A percentile compares a stretch with the other conserved stretches of the same genome.
Conservation (phyloP, 2,888 invertebrate genomes). For the Campaea margaritaria region DNA sequence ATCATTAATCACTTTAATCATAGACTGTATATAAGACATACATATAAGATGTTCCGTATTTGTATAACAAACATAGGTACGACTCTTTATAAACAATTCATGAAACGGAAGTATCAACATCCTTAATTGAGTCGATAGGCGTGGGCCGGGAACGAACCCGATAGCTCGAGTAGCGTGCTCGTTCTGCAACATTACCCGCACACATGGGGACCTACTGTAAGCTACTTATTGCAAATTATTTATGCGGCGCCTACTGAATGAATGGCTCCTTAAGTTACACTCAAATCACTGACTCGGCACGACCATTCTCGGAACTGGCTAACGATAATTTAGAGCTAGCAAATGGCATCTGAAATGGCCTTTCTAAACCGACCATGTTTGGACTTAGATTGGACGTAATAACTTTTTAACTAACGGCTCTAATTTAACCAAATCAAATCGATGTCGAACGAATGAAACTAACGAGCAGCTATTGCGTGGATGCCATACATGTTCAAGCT, state of each 20-base stretch:
- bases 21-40: too few species aligned
- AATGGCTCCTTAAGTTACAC: slow-evolving; percentile 56
- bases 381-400: slow-evolving; percentile 44
- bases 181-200: slow-evolving; percentile 66
- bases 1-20: too few species aligned
- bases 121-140: slow-evolving; percentile 66
- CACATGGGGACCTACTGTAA: slow-evolving; percentile 51
- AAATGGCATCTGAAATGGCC: slow-evolving; percentile 44
- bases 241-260: slow-evolving; percentile 63
- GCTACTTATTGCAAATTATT: slow-evolving; percentile 64
- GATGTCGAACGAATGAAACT: slow-evolving; percentile 40
- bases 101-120: slow-evolving; percentile 63
- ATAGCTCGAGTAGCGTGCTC: slow-evolving; percentile 48
- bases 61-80: not conserved
- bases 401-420: slow-evolving; percentile 47
- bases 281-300: slow-evolving; percentile 51
- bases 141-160: slow-evolving; percentile 57
- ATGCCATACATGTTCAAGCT: slow-evolving; percentile 29
- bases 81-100: slow-evolving; percentile 37
- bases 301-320: slow-evolving; percentile 52
- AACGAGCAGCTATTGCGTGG: slow-evolving; percentile 34
- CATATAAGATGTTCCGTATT: not conserved
- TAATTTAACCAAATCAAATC: slow-evolving; percentile 45
- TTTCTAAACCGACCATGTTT: slow-evolving; percentile 51
- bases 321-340: slow-evolving; percentile 45